A percentile compares a stretch with the other conserved stretches of the same genome.
These are phyloP conservation scores for Cherax quadricarinatus DNA, from an alignment of 1,140 invertebrate genomes.

Conservation along the genomic window DNA sequence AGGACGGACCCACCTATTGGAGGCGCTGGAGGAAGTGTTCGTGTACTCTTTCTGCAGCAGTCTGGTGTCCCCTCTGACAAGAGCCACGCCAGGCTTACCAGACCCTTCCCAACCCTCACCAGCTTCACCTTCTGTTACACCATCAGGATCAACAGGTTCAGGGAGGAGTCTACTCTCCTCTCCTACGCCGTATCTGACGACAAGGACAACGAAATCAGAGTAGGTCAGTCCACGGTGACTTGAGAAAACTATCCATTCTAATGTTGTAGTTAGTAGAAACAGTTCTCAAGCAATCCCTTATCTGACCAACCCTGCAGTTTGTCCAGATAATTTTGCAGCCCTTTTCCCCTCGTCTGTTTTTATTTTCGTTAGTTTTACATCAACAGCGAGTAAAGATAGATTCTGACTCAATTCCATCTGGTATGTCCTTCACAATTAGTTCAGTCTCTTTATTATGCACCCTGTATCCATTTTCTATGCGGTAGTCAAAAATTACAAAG, in stretches of 20 bases:
- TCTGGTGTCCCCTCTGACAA: constrained; percentile 11
- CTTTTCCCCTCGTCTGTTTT: neutral
- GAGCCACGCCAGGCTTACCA: neutral
- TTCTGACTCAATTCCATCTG: no score
- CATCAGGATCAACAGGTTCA: constrained; percentile 6
- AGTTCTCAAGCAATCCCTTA: neutral
- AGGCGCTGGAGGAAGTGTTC: neutral
- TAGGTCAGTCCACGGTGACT: neutral
- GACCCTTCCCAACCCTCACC: constrained; percentile 22
- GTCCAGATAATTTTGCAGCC: neutral
- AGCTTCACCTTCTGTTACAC: constrained; percentile 35
- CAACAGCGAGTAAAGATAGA: no score
- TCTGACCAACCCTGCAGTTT: no score
- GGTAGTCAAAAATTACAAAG: no score
- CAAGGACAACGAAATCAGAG: constrained; percentile 23
- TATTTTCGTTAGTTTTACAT: no score
- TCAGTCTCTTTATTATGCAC: no score
- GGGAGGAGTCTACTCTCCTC: constrained; percentile 32
- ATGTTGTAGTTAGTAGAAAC: neutral
- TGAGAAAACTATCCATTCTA: no score
- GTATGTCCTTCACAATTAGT: no score
- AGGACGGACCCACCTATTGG: no score
- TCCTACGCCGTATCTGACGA: constrained; percentile 32
- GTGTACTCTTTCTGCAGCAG: constrained; percentile 19
- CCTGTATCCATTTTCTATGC: no score